These are phyloP conservation scores for Sciurus niger DNA, from an alignment of 2,113 vertebrate species.

Conservation along the genomic window DNA sequence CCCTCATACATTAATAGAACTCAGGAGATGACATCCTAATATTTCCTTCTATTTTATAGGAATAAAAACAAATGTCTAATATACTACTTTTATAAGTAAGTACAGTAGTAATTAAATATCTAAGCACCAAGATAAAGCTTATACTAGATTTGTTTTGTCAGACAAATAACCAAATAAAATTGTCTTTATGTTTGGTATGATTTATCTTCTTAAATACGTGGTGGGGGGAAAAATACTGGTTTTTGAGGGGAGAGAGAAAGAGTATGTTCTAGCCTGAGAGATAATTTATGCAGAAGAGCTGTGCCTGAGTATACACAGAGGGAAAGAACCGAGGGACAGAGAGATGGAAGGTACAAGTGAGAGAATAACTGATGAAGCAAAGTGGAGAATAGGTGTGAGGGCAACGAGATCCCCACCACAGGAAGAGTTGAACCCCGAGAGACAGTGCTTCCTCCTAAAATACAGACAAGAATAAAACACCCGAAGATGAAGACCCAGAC, in stretches of 20 bases:
- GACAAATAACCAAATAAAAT: constrained; percentile 12
- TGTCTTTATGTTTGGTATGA: background rate
- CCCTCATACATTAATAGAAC: background rate
- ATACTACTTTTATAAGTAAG: constrained; percentile 12
- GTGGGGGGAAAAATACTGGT: background rate
- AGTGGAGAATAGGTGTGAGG: background rate
- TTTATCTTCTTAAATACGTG: background rate
- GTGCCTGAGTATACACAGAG: background rate
- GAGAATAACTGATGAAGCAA: background rate
- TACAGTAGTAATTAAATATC: background rate
- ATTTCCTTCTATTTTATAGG: background rate
- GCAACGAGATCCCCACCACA: background rate
- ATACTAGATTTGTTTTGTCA: constrained; percentile 36
- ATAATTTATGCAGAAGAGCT: background rate
- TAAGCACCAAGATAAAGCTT: background rate
- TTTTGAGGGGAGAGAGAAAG: background rate
- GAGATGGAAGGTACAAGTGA: background rate
- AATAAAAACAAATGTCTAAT: background rate
- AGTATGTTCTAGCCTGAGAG: background rate
- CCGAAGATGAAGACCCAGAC: background rate
- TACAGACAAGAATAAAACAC: background rate
- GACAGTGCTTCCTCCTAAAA: background rate
- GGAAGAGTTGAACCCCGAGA: background rate
- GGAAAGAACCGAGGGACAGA: background rate
- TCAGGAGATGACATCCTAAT: background rate